Evolutionary conservation across 2,113 vertebrate genomes (phyloP).

Genomic region (Istiophorus platypterus): DNA sequence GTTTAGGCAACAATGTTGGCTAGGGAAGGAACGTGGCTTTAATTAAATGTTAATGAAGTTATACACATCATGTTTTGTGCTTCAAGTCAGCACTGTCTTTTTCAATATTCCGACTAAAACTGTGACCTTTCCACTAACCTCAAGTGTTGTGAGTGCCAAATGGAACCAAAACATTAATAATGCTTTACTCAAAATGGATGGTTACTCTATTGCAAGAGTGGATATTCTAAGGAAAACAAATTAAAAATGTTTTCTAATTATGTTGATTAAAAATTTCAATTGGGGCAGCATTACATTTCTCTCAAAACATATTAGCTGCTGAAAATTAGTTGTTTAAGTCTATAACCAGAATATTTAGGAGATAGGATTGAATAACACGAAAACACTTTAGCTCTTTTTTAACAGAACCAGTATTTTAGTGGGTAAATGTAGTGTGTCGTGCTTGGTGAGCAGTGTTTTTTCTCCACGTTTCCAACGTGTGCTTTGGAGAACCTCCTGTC

Average conservation of each 20-base stretch:
- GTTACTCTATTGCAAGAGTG: not conserved
- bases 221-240: not conserved
- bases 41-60: too few relatives aligned
- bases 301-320: not conserved
- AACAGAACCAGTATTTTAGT: not conserved
- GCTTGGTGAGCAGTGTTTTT: not conserved
- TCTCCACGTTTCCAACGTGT: constrained; percentile 4
- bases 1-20: too few relatives aligned
- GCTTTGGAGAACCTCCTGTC: constrained; percentile 43
- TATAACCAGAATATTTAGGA: not conserved
- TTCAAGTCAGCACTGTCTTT: too few relatives aligned
- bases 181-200: not conserved
- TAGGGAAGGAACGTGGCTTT: too few relatives aligned
- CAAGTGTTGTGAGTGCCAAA: too few relatives aligned
- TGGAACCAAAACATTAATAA: too few relatives aligned
- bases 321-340: not conserved
- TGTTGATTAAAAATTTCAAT: not conserved
- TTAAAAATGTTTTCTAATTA: not conserved
- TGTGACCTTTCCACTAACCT: too few relatives aligned
- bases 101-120: too few relatives aligned
- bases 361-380: not conserved
- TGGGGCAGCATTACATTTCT: not conserved
- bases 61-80: too few relatives aligned
- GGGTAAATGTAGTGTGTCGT: not conserved
- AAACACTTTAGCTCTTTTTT: not conserved